Base-by-base conservation (phyloP, 2,888 invertebrate species). In the Caenorhabditis sp. region DNA sequence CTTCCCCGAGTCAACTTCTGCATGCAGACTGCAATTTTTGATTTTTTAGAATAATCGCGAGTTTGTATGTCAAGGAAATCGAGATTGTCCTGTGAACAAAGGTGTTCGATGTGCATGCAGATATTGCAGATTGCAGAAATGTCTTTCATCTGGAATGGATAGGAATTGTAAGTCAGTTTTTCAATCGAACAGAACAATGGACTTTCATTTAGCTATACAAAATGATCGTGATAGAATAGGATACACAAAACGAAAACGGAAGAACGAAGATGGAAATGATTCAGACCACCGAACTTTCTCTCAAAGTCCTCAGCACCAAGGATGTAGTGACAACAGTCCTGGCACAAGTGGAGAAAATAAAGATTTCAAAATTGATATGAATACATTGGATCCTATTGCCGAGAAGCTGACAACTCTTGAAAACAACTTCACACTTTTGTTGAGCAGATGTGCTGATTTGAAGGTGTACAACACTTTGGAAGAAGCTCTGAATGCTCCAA, bases 71-170 rank as follows among this genome's bases (percentile, higher is more conserved):
- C 82, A 82, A 76, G 86, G 85, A 24, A 79, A 83, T 24, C 82
- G 81, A 21, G 81, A 87, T 62, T 86, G 86, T 58, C 78, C 83
- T 1, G 84, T 86, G 5, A 84, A 81, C 67, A 87, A 87, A 76
- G 84, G 83, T 24, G 86, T 87, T 17, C 71, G 86, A 49, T 86
- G 86, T 69, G 84, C 85, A 1, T 86, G 86, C 57, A 76, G 86
- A 6, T 76, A 80, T 49, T 86, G 86, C 68, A 78, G 86, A 23
- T 77, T 86, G 19, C 76, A 81, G 58, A 79, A 79, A 70, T 79
- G 79, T 74, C 69, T 84, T 17, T 61, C 73, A 21, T 83, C 84
- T 17, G 86, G 86, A 26, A 86, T 86, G 86, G 82, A 85, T 37
- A 73, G 70, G 59, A 84, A 84, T 62, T 77, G 85, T 85, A 58